Percentiles rank a stretch among this genome's conserved stretches.
Evolutionary conservation across 2,888 invertebrate genomes (phyloP).

Genomic region (Ommatoiulus sabulosus): DNA sequence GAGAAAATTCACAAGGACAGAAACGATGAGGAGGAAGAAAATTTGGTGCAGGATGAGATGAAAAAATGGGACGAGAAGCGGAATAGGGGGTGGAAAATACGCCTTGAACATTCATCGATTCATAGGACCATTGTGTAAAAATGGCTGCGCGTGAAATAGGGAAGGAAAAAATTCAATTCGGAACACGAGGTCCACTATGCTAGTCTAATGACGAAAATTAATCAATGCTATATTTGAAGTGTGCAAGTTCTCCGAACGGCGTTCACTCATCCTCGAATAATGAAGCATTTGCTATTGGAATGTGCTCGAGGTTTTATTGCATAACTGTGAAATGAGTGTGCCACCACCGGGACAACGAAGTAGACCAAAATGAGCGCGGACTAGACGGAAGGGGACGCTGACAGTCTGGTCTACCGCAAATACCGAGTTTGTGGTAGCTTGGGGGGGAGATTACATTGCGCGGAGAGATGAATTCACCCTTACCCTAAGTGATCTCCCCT

Average conservation of each 20-base stretch:
- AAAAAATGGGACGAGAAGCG: background rate
- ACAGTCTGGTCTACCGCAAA: conserved; percentile 30
- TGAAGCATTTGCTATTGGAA: conserved; percentile 35
- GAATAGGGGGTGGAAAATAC: background rate
- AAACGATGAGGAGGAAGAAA: background rate
- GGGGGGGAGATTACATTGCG: conserved; percentile 20
- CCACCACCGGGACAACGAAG: background rate
- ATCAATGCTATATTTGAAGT: conserved; percentile 18
- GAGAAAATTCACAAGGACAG: conserved; percentile 1
- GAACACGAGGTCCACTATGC: background rate
- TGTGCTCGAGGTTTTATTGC: conserved; percentile 40
- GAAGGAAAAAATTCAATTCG: conserved; percentile 5
- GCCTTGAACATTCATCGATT: conserved; percentile 1
- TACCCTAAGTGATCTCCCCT: conserved; percentile 20
- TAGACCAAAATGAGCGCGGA: background rate
- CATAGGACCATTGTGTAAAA: conserved; percentile 6
- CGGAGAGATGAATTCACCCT: background rate
- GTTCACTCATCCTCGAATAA: conserved; percentile 31
- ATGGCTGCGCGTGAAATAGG: background rate
- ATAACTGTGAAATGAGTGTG: conserved; percentile 38
- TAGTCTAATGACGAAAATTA: conserved; percentile 10
- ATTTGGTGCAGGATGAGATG: conserved; percentile 11
- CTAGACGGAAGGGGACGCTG: background rate
- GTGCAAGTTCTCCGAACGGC: conserved; percentile 15
- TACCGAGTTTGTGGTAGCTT: background rate